Evolutionary conservation across 2,113 vertebrate genomes (phyloP).

Genomic region (Mus spicilegus): DNA sequence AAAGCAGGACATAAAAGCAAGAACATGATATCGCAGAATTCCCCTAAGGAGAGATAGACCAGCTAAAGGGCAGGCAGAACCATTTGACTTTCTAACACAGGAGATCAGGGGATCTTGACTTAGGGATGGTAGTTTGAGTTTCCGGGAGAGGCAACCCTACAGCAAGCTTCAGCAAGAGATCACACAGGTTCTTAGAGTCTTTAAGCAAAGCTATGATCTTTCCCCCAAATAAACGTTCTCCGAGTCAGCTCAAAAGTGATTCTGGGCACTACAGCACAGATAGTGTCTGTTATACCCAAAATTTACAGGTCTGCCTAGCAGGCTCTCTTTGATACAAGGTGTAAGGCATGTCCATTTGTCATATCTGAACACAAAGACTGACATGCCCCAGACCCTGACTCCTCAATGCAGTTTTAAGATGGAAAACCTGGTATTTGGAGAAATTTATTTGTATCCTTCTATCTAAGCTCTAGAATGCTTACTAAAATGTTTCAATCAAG

Average conservation of each 20-base stretch:
- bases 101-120: background rate
- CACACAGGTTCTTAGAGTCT: background rate
- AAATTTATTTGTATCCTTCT: background rate
- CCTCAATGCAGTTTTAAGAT: background rate
- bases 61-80: background rate
- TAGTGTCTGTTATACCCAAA: background rate
- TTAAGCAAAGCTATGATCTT: background rate
- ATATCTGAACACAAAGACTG: background rate
- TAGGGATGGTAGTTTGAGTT: background rate
- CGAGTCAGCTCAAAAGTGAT: background rate
- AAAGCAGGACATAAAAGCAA: background rate
- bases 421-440: background rate
- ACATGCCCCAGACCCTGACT: background rate
- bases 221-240: background rate
- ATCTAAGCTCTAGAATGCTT: background rate
- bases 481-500: background rate
- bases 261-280: background rate
- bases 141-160: background rate
- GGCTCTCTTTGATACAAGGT: background rate
- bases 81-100: background rate
- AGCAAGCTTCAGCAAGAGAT: background rate
- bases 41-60: background rate
- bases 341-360: too few species aligned
- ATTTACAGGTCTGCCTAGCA: background rate
- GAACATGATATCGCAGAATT: background rate